Base-by-base conservation (phyloP, 2,113 vertebrate species). In the Periophthalmodon schlosseri region DNA sequence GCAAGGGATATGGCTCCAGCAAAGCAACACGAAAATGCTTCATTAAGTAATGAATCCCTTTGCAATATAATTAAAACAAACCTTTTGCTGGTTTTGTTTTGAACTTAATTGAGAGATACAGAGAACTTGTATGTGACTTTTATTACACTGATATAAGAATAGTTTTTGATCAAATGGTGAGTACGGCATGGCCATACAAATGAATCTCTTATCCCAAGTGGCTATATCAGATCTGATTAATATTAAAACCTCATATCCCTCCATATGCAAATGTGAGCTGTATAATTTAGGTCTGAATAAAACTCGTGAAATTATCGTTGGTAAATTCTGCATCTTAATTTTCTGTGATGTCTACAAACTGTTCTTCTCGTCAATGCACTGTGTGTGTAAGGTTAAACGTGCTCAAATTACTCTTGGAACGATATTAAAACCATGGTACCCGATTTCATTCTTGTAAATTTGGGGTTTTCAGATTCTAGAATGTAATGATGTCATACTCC, bases 241-340 rank as follows among this genome's bases (percentile, higher is more conserved):
- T 65, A 65, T 65, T 65, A 65, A 65, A 65, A 65, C 20, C 34
- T 44, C 34, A 44, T 18, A 65, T 65, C 63, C 16, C 21, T 65
- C 63, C 18, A 21, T 44, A 65, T 39, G 63, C 34, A 65, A 36
- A 65, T 65, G 33, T 12, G 34, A 39, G 21, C 36, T 65, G 34
- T 65, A 21, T 65, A 65, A 65, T 65, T 39, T 21, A 44, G 34
- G 20, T 65, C 39, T 63, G 60, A 65, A 20, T 39, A 36, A 65
- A 65, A 39, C 34, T 65, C 28, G 34, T 63, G 15, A 34, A 61
- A 63, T 34, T 63, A 63, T 21, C 18, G 44, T 65, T 13, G 1
- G 34, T 44, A 39, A 18, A 18, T 16, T 63, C 34, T 56, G 52
- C n/a, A 56, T 56, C n/a, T 8, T 21, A 56, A 56, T 56, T 8